Evolutionary conservation across 2,113 vertebrate genomes (phyloP), one percentile per base, ranked within the genome.

Genomic region (Peromyscus californicus): DNA sequence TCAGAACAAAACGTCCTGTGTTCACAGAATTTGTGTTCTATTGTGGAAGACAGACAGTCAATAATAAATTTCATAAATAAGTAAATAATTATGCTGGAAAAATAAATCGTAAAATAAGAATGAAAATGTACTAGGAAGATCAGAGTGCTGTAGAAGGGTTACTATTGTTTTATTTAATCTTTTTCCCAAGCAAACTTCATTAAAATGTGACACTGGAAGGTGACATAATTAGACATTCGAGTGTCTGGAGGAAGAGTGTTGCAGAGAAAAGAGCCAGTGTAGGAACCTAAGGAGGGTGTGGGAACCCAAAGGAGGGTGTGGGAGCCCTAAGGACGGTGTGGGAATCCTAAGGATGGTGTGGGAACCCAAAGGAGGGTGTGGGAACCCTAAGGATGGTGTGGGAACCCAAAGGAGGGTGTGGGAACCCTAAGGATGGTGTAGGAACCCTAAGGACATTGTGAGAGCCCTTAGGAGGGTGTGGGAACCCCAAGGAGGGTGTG

Each of bases 91-190:
- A 72, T 69, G 45, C 76, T 36, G n/a, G 15, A 5, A 5, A 51
- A 51, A 51, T 51, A 51, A 51, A 1, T 51, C 51, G 1, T 51
- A 84, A 33, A 59, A 74, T 65, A 78, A 54, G 3, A 54, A 92
- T 65, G 48, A 48, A 63, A 24, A 1, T 19, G 63, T 59, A 1
- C 54, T 51, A 19, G 24, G 76, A 78, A 69, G 29, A 4, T 11
- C 1, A 5, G 45, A 65, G 22, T 39, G 0, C 15, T 79, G 17
- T 17, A 1, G 36, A 0, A 2, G 10, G 4, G 3, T 8, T 36
- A 13, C 5, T 33, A 80, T 19, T 12, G 26, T 36, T 48, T 21
- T 67, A 65, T 74, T 85, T 51, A 45, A 19, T 69, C 70, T 15
- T 74, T 21, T 82, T 24, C 11, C n/a, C 6, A 80, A 24, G 19